phyloP scores from a whole-genome alignment of 2,888 invertebrate species.

The Sialis lutaria region DNA sequence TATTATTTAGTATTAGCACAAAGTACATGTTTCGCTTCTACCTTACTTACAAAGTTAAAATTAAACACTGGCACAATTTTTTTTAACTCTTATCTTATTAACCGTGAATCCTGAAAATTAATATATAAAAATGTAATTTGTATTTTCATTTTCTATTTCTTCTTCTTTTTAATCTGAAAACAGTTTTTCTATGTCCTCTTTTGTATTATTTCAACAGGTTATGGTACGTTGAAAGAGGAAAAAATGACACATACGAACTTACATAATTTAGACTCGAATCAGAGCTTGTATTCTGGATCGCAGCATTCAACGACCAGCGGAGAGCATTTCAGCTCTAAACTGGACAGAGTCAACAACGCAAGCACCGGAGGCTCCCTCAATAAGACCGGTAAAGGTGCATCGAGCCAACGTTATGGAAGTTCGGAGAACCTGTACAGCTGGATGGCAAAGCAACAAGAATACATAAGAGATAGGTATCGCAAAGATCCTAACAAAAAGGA shows the following conservation, averaged over 20 bases:
- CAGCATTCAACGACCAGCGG: slow-evolving; percentile 13
- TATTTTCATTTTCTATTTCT: too few relatives aligned
- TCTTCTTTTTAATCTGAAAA: too few relatives aligned
- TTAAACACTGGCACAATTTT: too few relatives aligned
- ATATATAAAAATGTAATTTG: too few relatives aligned
- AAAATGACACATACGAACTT: slow-evolving; percentile 27
- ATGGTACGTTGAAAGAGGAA: slow-evolving; percentile 57
- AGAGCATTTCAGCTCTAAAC: slow-evolving; percentile 24
- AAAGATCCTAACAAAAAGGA: slow-evolving; percentile 7
- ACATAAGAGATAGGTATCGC: slow-evolving; percentile 25
- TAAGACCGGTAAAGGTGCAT: slow-evolving; percentile 28
- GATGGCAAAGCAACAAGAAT: slow-evolving; percentile 84
- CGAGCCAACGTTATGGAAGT: not conserved
- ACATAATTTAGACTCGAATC: slow-evolving; percentile 46
- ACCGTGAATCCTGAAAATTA: too few relatives aligned
- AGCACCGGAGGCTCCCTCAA: slow-evolving; percentile 29
- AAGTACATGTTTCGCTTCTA: too few relatives aligned
- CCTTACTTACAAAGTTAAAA: too few relatives aligned
- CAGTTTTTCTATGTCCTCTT: not conserved
- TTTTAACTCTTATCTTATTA: too few relatives aligned
- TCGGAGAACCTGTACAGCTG: slow-evolving; percentile 68
- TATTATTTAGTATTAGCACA: too few relatives aligned
- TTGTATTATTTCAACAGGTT: slow-evolving; percentile 30
- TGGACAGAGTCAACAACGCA: slow-evolving; percentile 22
- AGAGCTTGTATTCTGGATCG: slow-evolving; percentile 28